Evolutionary conservation across 2,888 invertebrate species (phyloP).

Genomic region (Parnassius glacialis): DNA sequence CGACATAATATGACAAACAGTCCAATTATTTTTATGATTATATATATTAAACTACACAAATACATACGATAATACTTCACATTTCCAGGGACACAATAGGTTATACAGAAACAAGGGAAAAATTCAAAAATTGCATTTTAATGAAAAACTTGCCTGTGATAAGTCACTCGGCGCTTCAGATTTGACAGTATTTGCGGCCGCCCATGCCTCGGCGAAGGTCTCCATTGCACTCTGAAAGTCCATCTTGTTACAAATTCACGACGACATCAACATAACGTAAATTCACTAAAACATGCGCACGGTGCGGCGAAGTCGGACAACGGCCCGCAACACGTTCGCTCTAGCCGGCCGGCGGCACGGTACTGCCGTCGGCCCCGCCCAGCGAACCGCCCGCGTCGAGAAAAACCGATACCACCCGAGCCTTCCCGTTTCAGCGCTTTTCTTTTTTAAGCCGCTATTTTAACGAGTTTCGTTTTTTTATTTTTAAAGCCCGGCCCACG

Average conservation of each 20-base stretch:
- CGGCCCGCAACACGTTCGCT: constrained; percentile 59
- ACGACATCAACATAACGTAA: constrained; percentile 77
- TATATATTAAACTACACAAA: not conserved
- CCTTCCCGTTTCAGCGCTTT: constrained; percentile 81
- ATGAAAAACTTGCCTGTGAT: constrained; percentile 82
- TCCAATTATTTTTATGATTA: not conserved
- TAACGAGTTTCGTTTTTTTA: constrained; percentile 72
- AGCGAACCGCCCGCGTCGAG: constrained; percentile 73
- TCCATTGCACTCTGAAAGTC: constrained; percentile 99
- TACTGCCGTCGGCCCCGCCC: constrained; percentile 81
- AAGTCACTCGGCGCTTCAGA: constrained; percentile 81
- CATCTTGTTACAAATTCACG: constrained; percentile 83
- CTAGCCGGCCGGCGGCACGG: constrained; percentile 83
- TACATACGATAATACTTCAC: too few species aligned
- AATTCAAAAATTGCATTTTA: not conserved
- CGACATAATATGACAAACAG: not conserved
- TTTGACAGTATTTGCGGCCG: constrained; percentile 89
- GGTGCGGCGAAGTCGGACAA: constrained; percentile 43
- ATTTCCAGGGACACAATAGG: too few species aligned
- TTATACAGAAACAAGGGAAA: not conserved
- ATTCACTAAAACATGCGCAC: constrained; percentile 66
- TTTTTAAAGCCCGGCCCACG: constrained; percentile 73
- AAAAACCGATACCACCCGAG: constrained; percentile 79
- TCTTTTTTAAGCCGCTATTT: constrained; percentile 80
- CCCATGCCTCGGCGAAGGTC: constrained; percentile 98